Evolutionary conservation across 1,140 invertebrate genomes (phyloP), one percentile per base, ranked within the genome.

Genomic region (Calycopis cecrops): DNA sequence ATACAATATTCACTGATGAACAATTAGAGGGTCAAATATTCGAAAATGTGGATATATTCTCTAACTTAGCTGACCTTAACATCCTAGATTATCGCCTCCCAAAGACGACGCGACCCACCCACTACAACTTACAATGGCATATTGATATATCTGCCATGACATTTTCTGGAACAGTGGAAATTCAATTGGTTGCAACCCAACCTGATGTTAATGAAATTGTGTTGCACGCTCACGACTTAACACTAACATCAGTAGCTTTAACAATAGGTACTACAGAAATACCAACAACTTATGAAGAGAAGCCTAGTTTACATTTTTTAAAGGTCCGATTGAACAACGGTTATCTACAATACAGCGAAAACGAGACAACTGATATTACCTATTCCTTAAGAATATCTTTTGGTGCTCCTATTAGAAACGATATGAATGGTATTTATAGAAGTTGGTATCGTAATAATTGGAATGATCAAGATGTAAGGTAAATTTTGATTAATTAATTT

Each of bases 381-480:
- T 83, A 91, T 14, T 73, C 55, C 0, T 79, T 92, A 11, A 61
- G 67, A 4, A 87, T 92, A 35, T 42, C 48, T 0, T 92, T 90
- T 48, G 74, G 47, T 0, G 89, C 90, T 37, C 16, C 59, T 0
- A 72, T 92, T 60, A 78, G 89, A 53, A 78, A 88, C 14, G 90
- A 91, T 34, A 91, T 92, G 88, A 88, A 90, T 37, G 95, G 95
- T 12, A 95, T 97, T 69, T 97, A 97, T 69, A 89, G 90, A 55
- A 95, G 93, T 75, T 92, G 87, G 52, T 97, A 95, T 68, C 81
- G 76, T 9, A 78, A 83, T 37, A 60, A 54, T 37, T 49, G 51
- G 10, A 69, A 52, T 28, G 62, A 64, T 21, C 10, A 14, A 8
- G 8, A 12, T 44, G 49, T 67, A 11, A 75, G 65, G 78, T 77